A percentile compares a stretch with the other conserved stretches of the same genome.
These are phyloP conservation scores for Scolopax rusticola DNA, from an alignment of 2,797 vertebrate species.

Conservation along the genomic window DNA sequence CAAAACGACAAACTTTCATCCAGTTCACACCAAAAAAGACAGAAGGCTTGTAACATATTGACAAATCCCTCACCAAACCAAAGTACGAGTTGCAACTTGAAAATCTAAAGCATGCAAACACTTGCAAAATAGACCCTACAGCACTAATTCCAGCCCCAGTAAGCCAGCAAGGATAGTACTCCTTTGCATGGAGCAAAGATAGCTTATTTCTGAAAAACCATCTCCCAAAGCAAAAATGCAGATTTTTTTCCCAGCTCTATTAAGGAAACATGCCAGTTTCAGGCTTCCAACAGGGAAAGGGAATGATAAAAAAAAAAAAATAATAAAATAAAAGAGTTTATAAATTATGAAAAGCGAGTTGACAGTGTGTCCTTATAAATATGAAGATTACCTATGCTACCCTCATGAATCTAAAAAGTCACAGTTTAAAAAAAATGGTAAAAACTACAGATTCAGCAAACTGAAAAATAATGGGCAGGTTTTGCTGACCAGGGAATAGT, in stretches of 20 bases:
- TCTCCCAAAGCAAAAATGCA: constrained; percentile 37
- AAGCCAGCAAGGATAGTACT: neutral
- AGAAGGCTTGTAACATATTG: neutral
- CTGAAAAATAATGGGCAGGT: constrained; percentile 71
- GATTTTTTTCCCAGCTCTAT: constrained; percentile 8
- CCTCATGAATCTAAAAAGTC: constrained; percentile 74
- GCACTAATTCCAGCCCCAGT: constrained; percentile 4
- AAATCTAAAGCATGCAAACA: neutral
- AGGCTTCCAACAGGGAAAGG: constrained; percentile 53
- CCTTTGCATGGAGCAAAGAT: constrained; percentile 2
- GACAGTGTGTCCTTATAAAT: constrained; percentile 78
- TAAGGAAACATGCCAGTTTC: constrained; percentile 62
- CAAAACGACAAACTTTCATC: neutral
- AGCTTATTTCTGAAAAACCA: constrained; percentile 47
- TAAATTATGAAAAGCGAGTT: constrained; percentile 77
- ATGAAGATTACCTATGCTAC: constrained; percentile 72
- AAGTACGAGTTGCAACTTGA: constrained; percentile 41
- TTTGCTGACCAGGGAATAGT: constrained; percentile 77
- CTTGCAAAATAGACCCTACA: constrained; percentile 37
- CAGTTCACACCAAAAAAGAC: neutral
- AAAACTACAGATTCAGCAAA: constrained; percentile 76
- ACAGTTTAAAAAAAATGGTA: constrained; percentile 57
- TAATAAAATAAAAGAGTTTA: constrained; percentile 48
- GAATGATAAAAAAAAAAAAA: constrained; percentile 17
- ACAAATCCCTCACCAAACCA: neutral